A percentile compares a stretch with the other conserved stretches of the same genome.
Evolutionary conservation across 2,113 vertebrate species (phyloP).

Genomic region (Bos javanicus): DNA sequence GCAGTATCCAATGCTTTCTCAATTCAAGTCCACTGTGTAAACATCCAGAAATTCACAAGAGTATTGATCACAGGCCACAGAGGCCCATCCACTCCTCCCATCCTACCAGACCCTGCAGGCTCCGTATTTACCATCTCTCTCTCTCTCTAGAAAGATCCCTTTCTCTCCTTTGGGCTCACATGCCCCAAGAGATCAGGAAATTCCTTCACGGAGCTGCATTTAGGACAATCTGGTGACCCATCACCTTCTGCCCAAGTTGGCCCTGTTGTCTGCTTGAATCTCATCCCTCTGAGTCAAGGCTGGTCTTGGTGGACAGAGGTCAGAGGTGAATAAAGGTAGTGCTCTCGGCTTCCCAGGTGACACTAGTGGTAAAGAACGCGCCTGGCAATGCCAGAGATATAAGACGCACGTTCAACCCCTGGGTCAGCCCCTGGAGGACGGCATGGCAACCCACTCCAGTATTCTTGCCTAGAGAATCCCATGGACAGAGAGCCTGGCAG

Average conservation of each 20-base stretch:
- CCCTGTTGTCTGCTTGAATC: background rate
- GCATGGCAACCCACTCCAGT: background rate
- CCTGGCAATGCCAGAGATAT: background rate
- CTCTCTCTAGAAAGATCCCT: background rate
- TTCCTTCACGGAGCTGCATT: background rate
- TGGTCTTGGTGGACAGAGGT: too few relatives aligned
- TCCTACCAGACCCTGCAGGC: background rate
- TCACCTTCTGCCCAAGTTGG: background rate
- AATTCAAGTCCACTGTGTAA: background rate
- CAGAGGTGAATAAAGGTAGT: background rate
- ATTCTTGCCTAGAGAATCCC: background rate
- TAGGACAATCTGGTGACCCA: background rate
- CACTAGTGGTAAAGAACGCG: background rate
- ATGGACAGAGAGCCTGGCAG: background rate
- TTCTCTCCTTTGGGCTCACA: background rate
- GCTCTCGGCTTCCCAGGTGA: background rate
- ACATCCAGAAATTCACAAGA: background rate
- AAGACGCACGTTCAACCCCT: background rate
- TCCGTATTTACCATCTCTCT: background rate
- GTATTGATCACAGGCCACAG: background rate
- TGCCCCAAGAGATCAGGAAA: background rate
- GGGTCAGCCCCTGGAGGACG: background rate
- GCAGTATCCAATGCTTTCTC: background rate
- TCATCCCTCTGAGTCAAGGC: background rate
- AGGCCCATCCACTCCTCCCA: background rate